phyloP scores from a whole-genome alignment of 2,888 invertebrate species.

The Plagodis dolabraria region DNA sequence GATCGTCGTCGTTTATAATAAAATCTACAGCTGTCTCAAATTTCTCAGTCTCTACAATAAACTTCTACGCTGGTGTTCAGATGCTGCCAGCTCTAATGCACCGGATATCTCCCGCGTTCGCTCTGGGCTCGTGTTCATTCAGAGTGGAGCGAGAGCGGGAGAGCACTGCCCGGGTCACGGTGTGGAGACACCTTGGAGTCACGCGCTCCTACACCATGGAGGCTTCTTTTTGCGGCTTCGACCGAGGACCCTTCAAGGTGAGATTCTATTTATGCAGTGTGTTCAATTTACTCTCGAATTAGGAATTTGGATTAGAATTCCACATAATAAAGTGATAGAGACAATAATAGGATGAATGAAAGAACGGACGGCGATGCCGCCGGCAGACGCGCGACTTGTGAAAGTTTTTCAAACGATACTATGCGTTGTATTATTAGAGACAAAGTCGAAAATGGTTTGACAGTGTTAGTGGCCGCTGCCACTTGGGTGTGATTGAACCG shows the following conservation, averaged over 20 bases:
- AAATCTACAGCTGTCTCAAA: background rate
- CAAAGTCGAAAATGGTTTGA: too few relatives aligned
- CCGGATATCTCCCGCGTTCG: conserved; percentile 88
- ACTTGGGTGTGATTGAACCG: too few relatives aligned
- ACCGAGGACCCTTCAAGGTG: conserved; percentile 89
- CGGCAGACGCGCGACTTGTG: too few relatives aligned
- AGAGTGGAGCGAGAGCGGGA: conserved; percentile 91
- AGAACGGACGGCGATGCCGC: too few relatives aligned
- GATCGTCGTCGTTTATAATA: too few relatives aligned
- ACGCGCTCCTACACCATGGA: conserved; percentile 93
- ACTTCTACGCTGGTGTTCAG: conserved; percentile 59
- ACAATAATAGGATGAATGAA: too few relatives aligned
- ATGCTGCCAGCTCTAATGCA: conserved; percentile 90
- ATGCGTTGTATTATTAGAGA: too few relatives aligned
- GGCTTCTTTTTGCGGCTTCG: conserved; percentile 93
- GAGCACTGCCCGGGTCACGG: conserved; percentile 92
- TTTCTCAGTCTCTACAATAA: background rate
- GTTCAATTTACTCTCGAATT: too few relatives aligned
- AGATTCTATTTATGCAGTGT: background rate
- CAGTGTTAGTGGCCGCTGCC: too few relatives aligned
- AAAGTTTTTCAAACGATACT: too few relatives aligned
- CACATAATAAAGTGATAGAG: too few relatives aligned
- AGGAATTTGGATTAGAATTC: too few relatives aligned
- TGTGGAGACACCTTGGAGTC: conserved; percentile 93
- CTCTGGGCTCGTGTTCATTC: conserved; percentile 90